These are phyloP conservation scores for Leptinotarsa undecemlineata DNA, from an alignment of 1,140 invertebrate genomes.

Conservation along the genomic window DNA sequence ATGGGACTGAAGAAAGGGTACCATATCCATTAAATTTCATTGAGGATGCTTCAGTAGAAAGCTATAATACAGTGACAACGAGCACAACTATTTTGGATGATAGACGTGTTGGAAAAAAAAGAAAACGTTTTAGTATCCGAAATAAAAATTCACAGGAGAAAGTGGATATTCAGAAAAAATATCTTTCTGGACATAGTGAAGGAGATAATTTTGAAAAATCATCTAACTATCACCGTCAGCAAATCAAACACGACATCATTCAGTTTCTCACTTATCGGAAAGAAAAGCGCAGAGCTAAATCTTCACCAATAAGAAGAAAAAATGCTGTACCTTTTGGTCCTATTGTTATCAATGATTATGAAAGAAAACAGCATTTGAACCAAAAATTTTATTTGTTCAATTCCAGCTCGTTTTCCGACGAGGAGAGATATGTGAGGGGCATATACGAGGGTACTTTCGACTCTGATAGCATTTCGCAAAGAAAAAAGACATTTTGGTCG, in stretches of 20 bases:
- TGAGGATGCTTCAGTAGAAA: background rate
- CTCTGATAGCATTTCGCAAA: background rate
- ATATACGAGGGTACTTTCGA: background rate
- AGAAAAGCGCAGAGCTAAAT: conserved; percentile 4
- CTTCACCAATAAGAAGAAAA: conserved; percentile 10
- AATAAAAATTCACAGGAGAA: background rate
- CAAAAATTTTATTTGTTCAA: conserved; percentile 11
- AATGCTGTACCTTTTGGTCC: conserved; percentile 10
- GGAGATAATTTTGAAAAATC: background rate
- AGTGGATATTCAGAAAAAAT: background rate
- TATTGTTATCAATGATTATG: background rate
- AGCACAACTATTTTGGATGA: background rate
- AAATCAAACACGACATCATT: background rate
- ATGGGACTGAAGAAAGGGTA: background rate
- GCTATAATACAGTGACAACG: background rate
- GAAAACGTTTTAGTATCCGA: background rate
- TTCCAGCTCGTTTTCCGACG: conserved; percentile 16
- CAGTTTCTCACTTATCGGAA: conserved; percentile 12
- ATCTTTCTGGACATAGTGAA: background rate
- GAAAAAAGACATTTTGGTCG: background rate
- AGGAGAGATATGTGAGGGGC: background rate
- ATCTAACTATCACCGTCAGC: background rate
- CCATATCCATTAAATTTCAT: background rate
- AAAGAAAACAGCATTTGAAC: background rate
- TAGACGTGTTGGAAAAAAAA: background rate